Conservation (phyloP, 2,888 invertebrate genomes). For the Ommatoiulus sabulosus region DNA sequence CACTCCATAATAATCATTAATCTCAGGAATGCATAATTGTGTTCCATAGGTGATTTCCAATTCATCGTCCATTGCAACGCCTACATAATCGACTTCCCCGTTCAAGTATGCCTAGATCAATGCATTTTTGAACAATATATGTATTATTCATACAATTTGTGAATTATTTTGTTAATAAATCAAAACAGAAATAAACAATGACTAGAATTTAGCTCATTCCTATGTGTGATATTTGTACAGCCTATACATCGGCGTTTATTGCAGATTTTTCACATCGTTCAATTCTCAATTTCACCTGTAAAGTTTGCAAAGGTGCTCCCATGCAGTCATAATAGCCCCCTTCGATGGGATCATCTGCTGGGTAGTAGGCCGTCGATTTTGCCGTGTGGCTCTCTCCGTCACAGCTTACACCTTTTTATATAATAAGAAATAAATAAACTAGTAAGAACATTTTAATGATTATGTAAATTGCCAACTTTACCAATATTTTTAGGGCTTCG, state of each 20-base stretch:
- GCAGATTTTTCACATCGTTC: neutral
- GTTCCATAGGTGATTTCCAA: slow-evolving; percentile 57
- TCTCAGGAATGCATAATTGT: slow-evolving; percentile 57
- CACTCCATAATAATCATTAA: slow-evolving; percentile 56
- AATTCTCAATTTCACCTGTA: slow-evolving; percentile 54
- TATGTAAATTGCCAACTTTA: neutral
- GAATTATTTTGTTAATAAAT: no score
- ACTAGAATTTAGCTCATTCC: no score
- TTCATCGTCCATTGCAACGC: slow-evolving; percentile 58
- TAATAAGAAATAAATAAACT: neutral
- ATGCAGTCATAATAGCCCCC: slow-evolving; percentile 58
- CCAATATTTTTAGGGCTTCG: neutral
- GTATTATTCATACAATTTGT: no score
- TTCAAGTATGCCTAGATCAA: slow-evolving; percentile 50
- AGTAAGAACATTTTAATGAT: neutral
- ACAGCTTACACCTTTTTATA: slow-evolving; percentile 41
- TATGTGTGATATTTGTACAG: no score
- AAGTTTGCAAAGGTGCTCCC: slow-evolving; percentile 54
- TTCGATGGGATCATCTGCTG: slow-evolving; percentile 57
- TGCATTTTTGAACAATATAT: no score
- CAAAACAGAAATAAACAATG: no score
- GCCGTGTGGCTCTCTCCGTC: slow-evolving; percentile 45
- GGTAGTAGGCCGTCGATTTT: slow-evolving; percentile 57
- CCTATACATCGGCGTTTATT: no score
- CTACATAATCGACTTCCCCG: slow-evolving; percentile 55